A percentile compares a stretch with the other conserved stretches of the same genome.
Conservation (phyloP, 2,797 vertebrate species). For the Sebastes diaconus region DNA sequence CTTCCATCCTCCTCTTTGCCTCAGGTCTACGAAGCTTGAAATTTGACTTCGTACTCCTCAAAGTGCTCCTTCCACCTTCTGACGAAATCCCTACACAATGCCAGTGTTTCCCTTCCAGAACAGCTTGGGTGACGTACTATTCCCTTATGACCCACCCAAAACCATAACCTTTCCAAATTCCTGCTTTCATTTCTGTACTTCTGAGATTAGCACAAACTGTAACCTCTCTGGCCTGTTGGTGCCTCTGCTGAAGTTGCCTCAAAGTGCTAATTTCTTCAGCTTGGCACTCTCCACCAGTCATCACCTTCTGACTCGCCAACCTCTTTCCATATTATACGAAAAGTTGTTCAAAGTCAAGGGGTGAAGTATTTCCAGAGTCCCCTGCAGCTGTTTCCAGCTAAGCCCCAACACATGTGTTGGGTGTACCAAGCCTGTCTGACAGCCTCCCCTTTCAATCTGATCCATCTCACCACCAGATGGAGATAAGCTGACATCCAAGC, state of each 20-base stretch:
- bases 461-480: constrained; percentile 30
- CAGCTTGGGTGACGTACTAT: background rate
- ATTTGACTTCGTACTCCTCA: background rate
- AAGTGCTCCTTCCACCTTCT: background rate
- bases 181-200: background rate
- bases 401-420: constrained; percentile 6
- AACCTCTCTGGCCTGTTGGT: background rate
- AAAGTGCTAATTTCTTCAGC: background rate
- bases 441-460: background rate
- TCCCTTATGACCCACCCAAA: background rate
- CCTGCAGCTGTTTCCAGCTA: constrained; percentile 5
- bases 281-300: background rate
- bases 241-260: background rate
- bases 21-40: background rate
- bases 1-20: background rate
- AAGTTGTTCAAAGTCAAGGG: background rate
- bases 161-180: background rate
- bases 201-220: background rate
- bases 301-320: background rate
- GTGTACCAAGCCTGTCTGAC: background rate
- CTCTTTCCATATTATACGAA: background rate
- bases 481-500: constrained; percentile 13
- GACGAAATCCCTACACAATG: background rate
- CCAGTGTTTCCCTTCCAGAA: background rate
- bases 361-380: background rate